Evolutionary conservation across 2,888 invertebrate genomes (phyloP).

Genomic region (Prenolepis imparis): DNA sequence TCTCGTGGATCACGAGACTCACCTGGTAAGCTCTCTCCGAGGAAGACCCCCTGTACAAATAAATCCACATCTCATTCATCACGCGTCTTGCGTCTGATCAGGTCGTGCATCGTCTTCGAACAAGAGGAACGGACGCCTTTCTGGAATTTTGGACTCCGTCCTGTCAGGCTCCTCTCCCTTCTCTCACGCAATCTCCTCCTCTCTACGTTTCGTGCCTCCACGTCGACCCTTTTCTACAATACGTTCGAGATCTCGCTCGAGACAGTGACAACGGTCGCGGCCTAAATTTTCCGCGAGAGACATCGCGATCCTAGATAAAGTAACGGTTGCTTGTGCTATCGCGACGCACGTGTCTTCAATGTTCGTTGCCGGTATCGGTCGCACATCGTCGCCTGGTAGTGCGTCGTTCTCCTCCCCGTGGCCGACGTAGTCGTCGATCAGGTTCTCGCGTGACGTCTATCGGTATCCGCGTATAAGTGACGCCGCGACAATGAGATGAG

Average conservation of each 20-base stretch:
- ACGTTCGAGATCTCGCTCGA: not conserved
- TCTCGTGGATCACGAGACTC: not conserved
- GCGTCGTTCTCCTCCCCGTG: not conserved
- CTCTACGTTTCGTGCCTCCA: not conserved
- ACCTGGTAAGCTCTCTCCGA: not conserved
- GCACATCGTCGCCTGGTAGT: not conserved
- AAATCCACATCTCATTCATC: not conserved
- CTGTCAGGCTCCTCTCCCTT: not conserved
- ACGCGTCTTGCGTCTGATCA: not conserved
- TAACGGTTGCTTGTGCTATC: not conserved
- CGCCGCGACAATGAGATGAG: conserved; percentile 28
- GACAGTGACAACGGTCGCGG: not conserved
- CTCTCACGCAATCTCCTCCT: not conserved
- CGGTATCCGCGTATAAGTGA: not conserved
- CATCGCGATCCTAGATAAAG: not conserved
- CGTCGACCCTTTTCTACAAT: not conserved
- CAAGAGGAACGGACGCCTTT: not conserved
- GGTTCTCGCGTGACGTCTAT: not conserved
- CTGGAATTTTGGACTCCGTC: conserved; percentile 24
- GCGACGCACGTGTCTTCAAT: conserved; percentile 25
- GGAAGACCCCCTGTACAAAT: not conserved
- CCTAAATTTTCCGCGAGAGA: not conserved
- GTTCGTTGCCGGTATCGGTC: not conserved
- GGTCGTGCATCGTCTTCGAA: not conserved
- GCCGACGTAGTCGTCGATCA: conserved; percentile 13